Percentiles rank a stretch among this genome's conserved stretches.
phyloP scores from a whole-genome alignment of 2,888 invertebrate genomes.

The Mythimna vitellina region DNA sequence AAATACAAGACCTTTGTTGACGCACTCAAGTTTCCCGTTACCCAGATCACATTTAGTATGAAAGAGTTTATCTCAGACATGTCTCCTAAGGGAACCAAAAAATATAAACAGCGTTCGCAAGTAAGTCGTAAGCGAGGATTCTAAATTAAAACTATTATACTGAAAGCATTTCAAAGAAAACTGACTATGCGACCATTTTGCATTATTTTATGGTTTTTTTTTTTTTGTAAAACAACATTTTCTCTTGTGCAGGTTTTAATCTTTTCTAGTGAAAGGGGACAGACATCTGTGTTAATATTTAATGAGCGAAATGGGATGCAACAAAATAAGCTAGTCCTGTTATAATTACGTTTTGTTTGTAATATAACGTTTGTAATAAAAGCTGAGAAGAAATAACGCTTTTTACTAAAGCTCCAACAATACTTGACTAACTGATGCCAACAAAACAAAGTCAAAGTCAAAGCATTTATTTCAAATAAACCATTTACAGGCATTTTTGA shows the following conservation, averaged over 20 bases:
- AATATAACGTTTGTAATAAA: too few species aligned
- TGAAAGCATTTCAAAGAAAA: slow-evolving; percentile 44
- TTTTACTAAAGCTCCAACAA: too few species aligned
- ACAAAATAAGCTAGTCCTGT: not conserved
- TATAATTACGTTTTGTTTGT: not conserved
- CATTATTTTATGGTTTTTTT: slow-evolving; percentile 32
- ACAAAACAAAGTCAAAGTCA: too few species aligned
- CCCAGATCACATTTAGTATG: slow-evolving; percentile 38
- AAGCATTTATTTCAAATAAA: too few species aligned
- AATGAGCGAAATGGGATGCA: slow-evolving; percentile 8
- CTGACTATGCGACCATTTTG: slow-evolving; percentile 21
- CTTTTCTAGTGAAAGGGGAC: not conserved
- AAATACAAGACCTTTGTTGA: slow-evolving; percentile 10
- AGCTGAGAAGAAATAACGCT: too few species aligned
- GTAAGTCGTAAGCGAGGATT: slow-evolving; percentile 34
- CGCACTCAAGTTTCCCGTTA: slow-evolving; percentile 25
- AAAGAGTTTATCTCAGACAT: slow-evolving; percentile 42
- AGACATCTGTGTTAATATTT: slow-evolving; percentile 5
- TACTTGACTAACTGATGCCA: too few species aligned
- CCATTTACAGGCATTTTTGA: too few species aligned
- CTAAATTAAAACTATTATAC: slow-evolving; percentile 55
- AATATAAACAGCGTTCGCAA: slow-evolving; percentile 41
- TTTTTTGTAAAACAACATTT: slow-evolving; percentile 18
- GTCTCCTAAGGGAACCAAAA: slow-evolving; percentile 39
- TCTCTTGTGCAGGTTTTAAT: slow-evolving; percentile 16